These are phyloP conservation scores for Porites evermanni DNA, from an alignment of 92 coral and sea anemone genomes.

Conservation along the genomic window DNA sequence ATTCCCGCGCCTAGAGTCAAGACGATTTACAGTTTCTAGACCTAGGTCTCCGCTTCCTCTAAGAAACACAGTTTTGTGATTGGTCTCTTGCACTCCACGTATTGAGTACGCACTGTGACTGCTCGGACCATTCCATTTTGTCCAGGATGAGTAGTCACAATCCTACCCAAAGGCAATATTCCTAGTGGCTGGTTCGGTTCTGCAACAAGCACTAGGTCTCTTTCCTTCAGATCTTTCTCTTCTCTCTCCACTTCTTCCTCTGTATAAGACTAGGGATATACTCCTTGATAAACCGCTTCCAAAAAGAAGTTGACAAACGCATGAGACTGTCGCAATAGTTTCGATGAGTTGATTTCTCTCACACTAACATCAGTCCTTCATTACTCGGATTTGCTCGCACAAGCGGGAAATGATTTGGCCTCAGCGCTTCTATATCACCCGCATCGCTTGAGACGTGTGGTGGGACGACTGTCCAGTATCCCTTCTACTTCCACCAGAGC, in stretches of 20 bases:
- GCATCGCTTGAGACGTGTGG: constrained; percentile 37
- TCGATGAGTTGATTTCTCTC: constrained; percentile 40
- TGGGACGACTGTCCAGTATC: constrained; percentile 29
- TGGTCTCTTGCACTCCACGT: constrained; percentile 26
- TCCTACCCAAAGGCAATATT: constrained; percentile 33
- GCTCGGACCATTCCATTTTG: neutral
- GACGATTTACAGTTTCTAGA: neutral
- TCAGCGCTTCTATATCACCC: constrained; percentile 23
- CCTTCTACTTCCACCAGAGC: constrained; percentile 36
- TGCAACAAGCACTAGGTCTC: constrained; percentile 27
- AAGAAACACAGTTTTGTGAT: neutral
- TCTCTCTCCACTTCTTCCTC: constrained; percentile 20
- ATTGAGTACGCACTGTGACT: constrained; percentile 11
- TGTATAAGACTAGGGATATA: neutral
- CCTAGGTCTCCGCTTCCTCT: neutral
- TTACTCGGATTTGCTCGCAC: constrained; percentile 14
- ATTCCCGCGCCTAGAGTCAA: constrained; percentile 12
- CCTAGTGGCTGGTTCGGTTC: constrained; percentile 38
- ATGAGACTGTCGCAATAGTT: constrained; percentile 30
- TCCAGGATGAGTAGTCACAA: constrained; percentile 18
- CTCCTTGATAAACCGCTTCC: neutral
- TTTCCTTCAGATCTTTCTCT: neutral
- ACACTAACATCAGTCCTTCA: constrained; percentile 4
- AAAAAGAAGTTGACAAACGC: constrained; percentile 21
- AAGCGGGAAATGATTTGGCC: constrained; percentile 23